Evolutionary conservation across 1,140 invertebrate genomes (phyloP).

Genomic region (Conus ventricosus): DNA sequence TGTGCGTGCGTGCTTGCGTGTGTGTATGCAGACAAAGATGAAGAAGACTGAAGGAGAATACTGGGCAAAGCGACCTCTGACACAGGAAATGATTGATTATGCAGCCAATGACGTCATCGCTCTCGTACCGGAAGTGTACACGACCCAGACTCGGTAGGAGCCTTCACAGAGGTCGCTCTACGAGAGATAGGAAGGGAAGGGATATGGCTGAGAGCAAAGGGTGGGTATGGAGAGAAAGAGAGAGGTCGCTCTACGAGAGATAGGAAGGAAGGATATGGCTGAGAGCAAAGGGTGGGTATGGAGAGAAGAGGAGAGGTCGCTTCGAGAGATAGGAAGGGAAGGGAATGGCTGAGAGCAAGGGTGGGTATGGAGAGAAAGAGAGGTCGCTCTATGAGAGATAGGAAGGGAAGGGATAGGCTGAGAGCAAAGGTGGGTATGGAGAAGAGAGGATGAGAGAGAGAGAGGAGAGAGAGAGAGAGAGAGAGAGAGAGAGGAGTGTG

Average conservation of each 20-base stretch:
- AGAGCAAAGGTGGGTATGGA: not conserved
- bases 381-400: too few species aligned
- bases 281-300: too few species aligned
- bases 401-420: too few species aligned
- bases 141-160: constrained; percentile 81
- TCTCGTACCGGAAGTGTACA: constrained; percentile 90
- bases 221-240: too few species aligned
- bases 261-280: too few species aligned
- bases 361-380: not conserved
- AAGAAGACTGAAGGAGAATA: constrained; percentile 93
- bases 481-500: too few species aligned
- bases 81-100: constrained; percentile 93
- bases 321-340: too few species aligned
- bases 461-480: too few species aligned
- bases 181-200: too few species aligned
- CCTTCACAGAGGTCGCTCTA: not conserved
- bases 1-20: not conserved
- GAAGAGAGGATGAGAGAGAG: too few species aligned
- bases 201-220: not conserved
- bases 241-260: too few species aligned
- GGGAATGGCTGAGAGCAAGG: not conserved
- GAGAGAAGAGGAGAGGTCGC: too few species aligned
- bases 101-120: constrained; percentile 91
- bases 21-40: constrained; percentile 74
- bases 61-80: constrained; percentile 91